These are phyloP conservation scores for Macrobrachium nipponense DNA, from an alignment of 1,140 invertebrate genomes.

Conservation along the genomic window DNA sequence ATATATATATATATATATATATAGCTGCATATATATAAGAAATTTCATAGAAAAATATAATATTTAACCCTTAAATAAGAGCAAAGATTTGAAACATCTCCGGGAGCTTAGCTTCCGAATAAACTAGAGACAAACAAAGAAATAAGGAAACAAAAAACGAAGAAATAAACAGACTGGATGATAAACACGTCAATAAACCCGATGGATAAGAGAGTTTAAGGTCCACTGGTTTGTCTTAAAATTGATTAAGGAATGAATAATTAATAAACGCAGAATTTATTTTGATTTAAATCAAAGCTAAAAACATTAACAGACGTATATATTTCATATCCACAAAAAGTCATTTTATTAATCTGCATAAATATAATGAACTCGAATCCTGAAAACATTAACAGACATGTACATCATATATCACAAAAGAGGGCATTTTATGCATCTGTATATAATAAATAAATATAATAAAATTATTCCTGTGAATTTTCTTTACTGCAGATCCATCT, in stretches of 20 bases:
- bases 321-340: too few relatives aligned
- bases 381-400: too few relatives aligned
- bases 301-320: too few relatives aligned
- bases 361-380: too few relatives aligned
- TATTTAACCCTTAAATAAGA: too few relatives aligned
- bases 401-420: too few relatives aligned
- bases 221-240: neutral
- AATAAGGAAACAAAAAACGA: neutral
- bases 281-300: neutral
- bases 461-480: too few relatives aligned
- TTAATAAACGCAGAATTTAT: neutral
- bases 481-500: neutral
- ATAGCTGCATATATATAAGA: neutral
- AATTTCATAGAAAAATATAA: neutral
- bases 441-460: too few relatives aligned
- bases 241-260: neutral
- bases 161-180: neutral
- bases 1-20: slow-evolving; percentile 17
- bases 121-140: slow-evolving; percentile 8
- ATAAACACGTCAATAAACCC: neutral
- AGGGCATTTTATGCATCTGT: too few relatives aligned
- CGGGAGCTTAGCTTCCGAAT: too few relatives aligned
- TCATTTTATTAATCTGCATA: too few relatives aligned
- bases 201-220: neutral
- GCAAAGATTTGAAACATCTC: too few relatives aligned